phyloP scores from a whole-genome alignment of 2,113 vertebrate genomes.

The Formicarius rufipectus region DNA sequence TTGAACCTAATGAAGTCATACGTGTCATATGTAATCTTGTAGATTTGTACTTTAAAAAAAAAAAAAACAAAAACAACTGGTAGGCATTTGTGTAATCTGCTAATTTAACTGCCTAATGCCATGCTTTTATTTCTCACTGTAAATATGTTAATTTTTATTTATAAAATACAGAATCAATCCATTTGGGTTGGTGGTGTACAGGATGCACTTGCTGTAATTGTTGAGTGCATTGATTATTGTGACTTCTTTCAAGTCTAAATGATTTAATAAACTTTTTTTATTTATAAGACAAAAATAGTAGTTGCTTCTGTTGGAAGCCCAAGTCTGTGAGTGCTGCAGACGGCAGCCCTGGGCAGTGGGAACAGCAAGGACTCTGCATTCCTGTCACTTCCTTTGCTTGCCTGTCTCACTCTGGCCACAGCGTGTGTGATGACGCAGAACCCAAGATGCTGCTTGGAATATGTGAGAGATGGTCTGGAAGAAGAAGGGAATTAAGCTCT shows the following conservation, averaged over 20 bases:
- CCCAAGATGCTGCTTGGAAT: neutral
- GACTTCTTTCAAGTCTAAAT: conserved; percentile 99
- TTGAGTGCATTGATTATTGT: conserved; percentile 89
- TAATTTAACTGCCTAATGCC: conserved; percentile 66
- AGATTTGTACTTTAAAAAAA: conserved; percentile 56
- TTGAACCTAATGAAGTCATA: conserved; percentile 58
- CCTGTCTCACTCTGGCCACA: neutral
- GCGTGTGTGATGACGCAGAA: neutral
- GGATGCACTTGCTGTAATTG: conserved; percentile 81
- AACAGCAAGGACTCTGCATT: neutral
- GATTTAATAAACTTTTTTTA: conserved; percentile 93
- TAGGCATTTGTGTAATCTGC: conserved; percentile 67
- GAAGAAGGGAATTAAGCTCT: neutral
- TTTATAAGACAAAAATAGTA: conserved; percentile 45
- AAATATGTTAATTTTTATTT: conserved; percentile 93
- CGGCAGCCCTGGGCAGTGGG: neutral
- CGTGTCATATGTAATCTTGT: conserved; percentile 56
- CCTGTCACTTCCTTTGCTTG: neutral
- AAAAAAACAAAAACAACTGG: conserved; percentile 53
- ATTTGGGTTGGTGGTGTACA: conserved; percentile 93
- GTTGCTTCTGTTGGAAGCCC: conserved; percentile 3
- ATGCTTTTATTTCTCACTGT: conserved; percentile 75
- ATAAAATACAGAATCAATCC: conserved; percentile 93
- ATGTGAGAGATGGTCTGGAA: neutral
- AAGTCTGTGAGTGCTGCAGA: neutral